Percentiles rank a stretch among this genome's conserved stretches.
Evolutionary conservation across 2,888 invertebrate genomes (phyloP).

Genomic region (Drosophila stalkeri): DNA sequence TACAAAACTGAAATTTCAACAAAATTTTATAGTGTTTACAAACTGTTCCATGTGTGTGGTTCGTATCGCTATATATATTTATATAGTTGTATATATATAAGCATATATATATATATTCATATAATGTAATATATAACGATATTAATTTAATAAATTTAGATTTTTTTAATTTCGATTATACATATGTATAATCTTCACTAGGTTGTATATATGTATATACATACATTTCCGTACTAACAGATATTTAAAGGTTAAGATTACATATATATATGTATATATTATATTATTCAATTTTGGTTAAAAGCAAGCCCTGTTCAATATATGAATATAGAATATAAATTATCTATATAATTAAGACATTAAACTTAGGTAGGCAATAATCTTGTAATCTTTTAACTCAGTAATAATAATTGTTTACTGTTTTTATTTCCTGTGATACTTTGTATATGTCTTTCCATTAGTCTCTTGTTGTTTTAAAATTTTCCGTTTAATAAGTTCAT

Average conservation of each 20-base stretch:
- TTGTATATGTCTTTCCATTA: background rate
- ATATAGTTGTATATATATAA: background rate
- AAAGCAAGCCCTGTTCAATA: too few relatives aligned
- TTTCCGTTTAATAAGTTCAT: background rate
- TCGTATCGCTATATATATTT: background rate
- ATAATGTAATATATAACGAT: background rate
- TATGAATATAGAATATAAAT: too few relatives aligned
- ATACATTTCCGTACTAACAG: too few relatives aligned
- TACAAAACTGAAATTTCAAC: conserved; percentile 1
- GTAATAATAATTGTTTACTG: background rate
- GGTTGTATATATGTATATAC: background rate
- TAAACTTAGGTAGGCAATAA: too few relatives aligned
- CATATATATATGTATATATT: too few relatives aligned
- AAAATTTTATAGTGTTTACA: background rate
- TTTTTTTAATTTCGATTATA: background rate
- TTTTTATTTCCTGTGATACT: background rate
- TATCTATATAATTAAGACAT: too few relatives aligned
- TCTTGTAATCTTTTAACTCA: background rate
- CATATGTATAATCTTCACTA: background rate
- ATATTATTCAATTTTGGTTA: too few relatives aligned
- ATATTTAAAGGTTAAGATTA: too few relatives aligned
- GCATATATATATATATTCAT: background rate
- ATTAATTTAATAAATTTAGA: background rate
- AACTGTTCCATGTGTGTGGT: background rate
- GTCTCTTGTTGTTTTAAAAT: background rate